Percentiles rank a stretch among this genome's conserved stretches.
Conservation (phyloP, 2,888 invertebrate genomes). For the Scelioninae gen. 2 region DNA sequence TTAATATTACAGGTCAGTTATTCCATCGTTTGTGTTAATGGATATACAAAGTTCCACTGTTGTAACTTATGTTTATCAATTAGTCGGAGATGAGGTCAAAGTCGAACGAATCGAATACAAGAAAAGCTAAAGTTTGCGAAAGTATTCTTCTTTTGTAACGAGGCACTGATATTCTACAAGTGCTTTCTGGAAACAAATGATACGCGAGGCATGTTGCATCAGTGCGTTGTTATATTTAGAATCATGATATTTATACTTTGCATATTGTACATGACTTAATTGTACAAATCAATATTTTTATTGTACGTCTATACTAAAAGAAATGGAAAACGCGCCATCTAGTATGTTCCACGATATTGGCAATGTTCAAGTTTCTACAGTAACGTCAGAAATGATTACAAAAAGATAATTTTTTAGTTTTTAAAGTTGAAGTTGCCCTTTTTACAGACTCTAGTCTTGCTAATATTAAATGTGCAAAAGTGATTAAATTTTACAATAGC, state of each 20-base stretch:
- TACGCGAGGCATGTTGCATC: not conserved
- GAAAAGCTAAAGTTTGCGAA: slow-evolving; percentile 80
- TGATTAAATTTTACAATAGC: no score
- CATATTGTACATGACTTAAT: slow-evolving; percentile 38
- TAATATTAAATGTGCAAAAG: no score
- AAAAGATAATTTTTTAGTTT: no score
- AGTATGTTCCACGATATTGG: no score
- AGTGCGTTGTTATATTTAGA: slow-evolving; percentile 21
- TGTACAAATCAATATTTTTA: slow-evolving; percentile 26
- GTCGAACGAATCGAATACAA: slow-evolving; percentile 98
- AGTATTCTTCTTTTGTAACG: slow-evolving; percentile 16
- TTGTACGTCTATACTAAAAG: slow-evolving; percentile 24
- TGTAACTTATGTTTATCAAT: slow-evolving; percentile 98
- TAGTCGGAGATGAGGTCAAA: slow-evolving; percentile 98
- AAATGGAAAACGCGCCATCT: no score
- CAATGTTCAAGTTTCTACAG: no score
- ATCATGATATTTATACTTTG: slow-evolving; percentile 25
- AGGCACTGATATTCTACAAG: slow-evolving; percentile 22
- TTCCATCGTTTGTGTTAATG: slow-evolving; percentile 98
- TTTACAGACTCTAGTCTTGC: no score
- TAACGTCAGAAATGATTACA: no score
- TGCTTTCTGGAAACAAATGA: slow-evolving; percentile 21
- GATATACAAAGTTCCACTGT: slow-evolving; percentile 99
- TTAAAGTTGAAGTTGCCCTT: no score
- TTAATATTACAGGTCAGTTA: slow-evolving; percentile 82